These are phyloP conservation scores for Sturmia bella DNA, from an alignment of 2,888 invertebrate species.

Conservation along the genomic window DNA sequence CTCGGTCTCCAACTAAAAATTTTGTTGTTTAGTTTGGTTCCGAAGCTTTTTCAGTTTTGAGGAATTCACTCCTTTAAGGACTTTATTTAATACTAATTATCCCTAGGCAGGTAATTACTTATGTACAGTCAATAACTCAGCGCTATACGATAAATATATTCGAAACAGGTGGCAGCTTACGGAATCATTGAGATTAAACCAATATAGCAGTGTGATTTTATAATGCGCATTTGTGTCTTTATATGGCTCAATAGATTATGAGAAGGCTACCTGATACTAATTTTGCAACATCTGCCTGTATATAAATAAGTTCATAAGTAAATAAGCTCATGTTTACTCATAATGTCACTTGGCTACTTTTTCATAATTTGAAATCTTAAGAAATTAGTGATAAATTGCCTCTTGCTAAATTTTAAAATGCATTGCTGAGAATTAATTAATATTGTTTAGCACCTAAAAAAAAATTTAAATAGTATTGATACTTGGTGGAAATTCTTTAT, in stretches of 20 bases:
- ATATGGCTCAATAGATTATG: constrained; percentile 2
- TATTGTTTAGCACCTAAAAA: too few species aligned
- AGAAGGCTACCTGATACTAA: neutral
- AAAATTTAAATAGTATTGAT: neutral
- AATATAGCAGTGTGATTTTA: neutral
- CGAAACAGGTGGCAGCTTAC: neutral
- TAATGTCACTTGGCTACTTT: too few species aligned
- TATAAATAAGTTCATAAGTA: too few species aligned
- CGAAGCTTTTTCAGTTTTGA: too few species aligned
- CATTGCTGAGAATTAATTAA: neutral
- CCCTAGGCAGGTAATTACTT: neutral
- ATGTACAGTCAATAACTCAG: neutral
- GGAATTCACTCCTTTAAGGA: too few species aligned
- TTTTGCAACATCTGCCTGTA: neutral
- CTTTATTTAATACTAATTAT: neutral
- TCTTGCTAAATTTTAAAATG: too few species aligned
- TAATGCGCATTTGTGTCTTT: constrained; percentile 1
- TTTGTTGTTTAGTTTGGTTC: too few species aligned
- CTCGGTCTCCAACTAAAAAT: too few species aligned
- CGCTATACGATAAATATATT: constrained; percentile 2
- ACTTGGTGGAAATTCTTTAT: neutral
- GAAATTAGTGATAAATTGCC: too few species aligned
- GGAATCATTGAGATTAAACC: constrained; percentile 4
- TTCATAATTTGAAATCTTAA: too few species aligned
- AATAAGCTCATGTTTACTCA: too few species aligned